phyloP scores from a whole-genome alignment of 1,140 invertebrate genomes.

The Orius insidiosus region DNA sequence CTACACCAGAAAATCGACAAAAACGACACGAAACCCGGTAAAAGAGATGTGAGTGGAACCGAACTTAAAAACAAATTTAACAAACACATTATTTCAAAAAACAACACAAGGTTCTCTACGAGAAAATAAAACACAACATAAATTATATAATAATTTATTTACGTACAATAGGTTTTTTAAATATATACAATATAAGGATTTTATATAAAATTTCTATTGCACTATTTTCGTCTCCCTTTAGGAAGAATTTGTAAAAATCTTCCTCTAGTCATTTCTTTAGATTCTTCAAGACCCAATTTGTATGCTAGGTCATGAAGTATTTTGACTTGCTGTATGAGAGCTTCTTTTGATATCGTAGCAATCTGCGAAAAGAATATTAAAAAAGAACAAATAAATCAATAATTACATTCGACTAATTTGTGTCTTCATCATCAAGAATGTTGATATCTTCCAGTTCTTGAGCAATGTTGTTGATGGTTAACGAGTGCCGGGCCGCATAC shows the following conservation, averaged over 20 bases:
- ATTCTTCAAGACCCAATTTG: slow-evolving; percentile 81
- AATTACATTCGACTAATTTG: slow-evolving; percentile 29
- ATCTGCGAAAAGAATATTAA: slow-evolving; percentile 14
- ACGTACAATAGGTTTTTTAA: no score
- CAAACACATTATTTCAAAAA: no score
- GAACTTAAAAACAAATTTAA: no score
- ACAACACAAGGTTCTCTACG: no score
- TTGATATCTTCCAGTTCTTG: slow-evolving; percentile 23
- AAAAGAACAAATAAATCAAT: not conserved
- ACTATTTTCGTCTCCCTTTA: slow-evolving; percentile 13
- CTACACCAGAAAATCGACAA: no score
- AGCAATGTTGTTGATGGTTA: slow-evolving; percentile 21
- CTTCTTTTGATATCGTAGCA: slow-evolving; percentile 43
- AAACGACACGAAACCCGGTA: no score
- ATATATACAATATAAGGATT: no score
- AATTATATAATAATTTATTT: no score
- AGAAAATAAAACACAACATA: no score
- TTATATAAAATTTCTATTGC: not conserved
- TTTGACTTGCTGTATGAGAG: slow-evolving; percentile 78
- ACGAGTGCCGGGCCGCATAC: slow-evolving; percentile 30
- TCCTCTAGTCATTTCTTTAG: slow-evolving; percentile 89
- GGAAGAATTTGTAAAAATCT: slow-evolving; percentile 72
- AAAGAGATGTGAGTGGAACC: no score
- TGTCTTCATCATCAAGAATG: slow-evolving; percentile 26
- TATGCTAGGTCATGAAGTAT: slow-evolving; percentile 85